phyloP scores from a whole-genome alignment of 2,797 vertebrate species.

The Sparus aurata region DNA sequence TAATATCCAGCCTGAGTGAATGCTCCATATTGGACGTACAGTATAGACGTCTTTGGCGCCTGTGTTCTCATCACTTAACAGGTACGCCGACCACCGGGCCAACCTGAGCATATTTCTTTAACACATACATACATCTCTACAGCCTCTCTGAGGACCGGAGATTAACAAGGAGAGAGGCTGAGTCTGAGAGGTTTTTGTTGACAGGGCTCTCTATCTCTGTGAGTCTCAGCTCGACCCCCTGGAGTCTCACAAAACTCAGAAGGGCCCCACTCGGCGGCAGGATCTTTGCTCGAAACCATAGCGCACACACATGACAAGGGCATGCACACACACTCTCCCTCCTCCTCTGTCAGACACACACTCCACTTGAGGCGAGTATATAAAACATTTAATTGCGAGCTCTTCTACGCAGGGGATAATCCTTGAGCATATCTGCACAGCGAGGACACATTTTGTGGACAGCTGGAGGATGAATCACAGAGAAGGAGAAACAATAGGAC shows the following conservation, averaged over 20 bases:
- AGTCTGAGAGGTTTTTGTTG: conserved; percentile 51
- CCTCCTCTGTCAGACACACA: conserved; percentile 48
- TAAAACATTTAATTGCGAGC: conserved; percentile 75
- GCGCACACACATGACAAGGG: conserved; percentile 41
- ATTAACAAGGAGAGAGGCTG: conserved; percentile 54
- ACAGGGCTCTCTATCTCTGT: conserved; percentile 54
- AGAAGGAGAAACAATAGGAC: conserved; percentile 45
- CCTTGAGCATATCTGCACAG: conserved; percentile 61
- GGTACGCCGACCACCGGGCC: conserved; percentile 13
- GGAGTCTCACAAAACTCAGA: conserved; percentile 67
- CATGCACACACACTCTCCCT: conserved; percentile 22
- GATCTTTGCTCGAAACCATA: conserved; percentile 42
- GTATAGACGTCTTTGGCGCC: conserved; percentile 2
- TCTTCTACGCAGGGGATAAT: conserved; percentile 63
- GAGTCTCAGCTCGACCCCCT: conserved; percentile 55
- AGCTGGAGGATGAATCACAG: conserved; percentile 78
- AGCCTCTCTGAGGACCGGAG: conserved; percentile 45
- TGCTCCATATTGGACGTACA: background rate
- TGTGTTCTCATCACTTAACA: conserved; percentile 10
- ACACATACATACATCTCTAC: conserved; percentile 26
- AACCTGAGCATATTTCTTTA: conserved; percentile 23
- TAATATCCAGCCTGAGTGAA: background rate
- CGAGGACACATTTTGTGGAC: conserved; percentile 69
- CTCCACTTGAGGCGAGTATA: conserved; percentile 66
- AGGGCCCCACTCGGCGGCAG: conserved; percentile 53